These are phyloP conservation scores for Nannoperca obscura DNA, from an alignment of 2,797 vertebrate species.

Conservation along the genomic window DNA sequence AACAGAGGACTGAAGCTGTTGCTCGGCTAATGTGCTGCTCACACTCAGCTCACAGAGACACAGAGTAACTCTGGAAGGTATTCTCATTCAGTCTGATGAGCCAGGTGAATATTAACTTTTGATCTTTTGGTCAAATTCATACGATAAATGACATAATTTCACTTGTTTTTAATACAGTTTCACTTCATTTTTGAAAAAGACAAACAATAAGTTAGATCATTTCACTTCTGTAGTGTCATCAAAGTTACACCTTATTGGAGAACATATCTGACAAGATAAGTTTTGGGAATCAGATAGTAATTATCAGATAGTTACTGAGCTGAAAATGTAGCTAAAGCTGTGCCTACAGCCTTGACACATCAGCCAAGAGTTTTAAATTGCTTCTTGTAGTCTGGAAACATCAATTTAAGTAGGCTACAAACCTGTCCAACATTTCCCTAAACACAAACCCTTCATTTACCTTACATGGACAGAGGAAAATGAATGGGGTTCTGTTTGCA, in stretches of 20 bases:
- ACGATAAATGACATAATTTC: background rate
- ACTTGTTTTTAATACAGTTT: background rate
- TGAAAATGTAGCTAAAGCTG: background rate
- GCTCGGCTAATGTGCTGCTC: background rate
- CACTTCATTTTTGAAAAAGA: background rate
- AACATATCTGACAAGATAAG: background rate
- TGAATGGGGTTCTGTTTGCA: too few relatives aligned
- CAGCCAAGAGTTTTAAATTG: background rate
- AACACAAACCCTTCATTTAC: too few relatives aligned
- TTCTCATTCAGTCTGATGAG: background rate
- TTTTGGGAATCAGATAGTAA: background rate
- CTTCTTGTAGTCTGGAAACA: too few relatives aligned
- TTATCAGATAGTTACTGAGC: background rate
- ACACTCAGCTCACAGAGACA: too few relatives aligned
- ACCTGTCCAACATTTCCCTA: too few relatives aligned
- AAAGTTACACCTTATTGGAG: background rate
- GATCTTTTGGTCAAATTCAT: background rate
- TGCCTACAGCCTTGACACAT: background rate
- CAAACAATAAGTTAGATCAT: background rate
- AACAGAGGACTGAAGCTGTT: background rate
- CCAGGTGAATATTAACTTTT: background rate
- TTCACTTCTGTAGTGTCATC: background rate
- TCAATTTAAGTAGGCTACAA: too few relatives aligned
- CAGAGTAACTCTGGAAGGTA: too few relatives aligned
- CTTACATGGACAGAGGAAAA: too few relatives aligned